Evolutionary conservation across 2,888 invertebrate genomes (phyloP), one percentile per base, ranked within the genome.

Genomic region (Chorisops tibialis): DNA sequence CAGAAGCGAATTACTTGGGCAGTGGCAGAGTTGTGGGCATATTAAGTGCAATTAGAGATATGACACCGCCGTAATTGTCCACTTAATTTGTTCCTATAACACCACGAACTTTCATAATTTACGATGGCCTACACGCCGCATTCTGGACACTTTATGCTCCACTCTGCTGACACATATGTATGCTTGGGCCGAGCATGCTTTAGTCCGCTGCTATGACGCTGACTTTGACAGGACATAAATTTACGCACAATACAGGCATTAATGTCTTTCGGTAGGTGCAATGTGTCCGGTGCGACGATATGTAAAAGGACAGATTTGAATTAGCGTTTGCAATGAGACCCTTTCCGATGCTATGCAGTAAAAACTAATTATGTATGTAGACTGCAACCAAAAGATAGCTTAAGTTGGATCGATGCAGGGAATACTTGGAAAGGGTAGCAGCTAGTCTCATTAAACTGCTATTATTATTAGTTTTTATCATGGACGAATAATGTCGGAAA

Each of bases 21-120:
- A n/a, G 30, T 30, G 56, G 12, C 18, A 38, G 16, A 12, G 30
- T 30, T 16, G 24, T 56, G 43, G 43, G 19, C 41, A 37, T 49
- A 58, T 56, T 61, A 45, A 61, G 38, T 63, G 63, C 63, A 63
- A 63, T 63, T 63, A 61, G 54, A 56, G 41, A 50, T 61, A 50
- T 47, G 50, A 56, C 56, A 63, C 61, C 38, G 50, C 61, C 63
- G 61, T 63, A 63, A 63, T 61, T 63, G 63, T 63, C 61, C 51
- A 50, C 54, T 63, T 58, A 63, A 63, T 61, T 45, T 59, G 30
- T 51, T 43, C 16, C 45, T 56, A 56, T 43, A 56, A n/a, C 41
- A 43, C 30, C 43, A n/a, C 43, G 45, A 41, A 51, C 21, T 48
- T 59, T 24, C 37, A 39, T 47, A 51, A 52, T 52, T 63, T 41